Conservation (phyloP, 1,140 invertebrate genomes). For the Thalassaphorura encarpata region DNA sequence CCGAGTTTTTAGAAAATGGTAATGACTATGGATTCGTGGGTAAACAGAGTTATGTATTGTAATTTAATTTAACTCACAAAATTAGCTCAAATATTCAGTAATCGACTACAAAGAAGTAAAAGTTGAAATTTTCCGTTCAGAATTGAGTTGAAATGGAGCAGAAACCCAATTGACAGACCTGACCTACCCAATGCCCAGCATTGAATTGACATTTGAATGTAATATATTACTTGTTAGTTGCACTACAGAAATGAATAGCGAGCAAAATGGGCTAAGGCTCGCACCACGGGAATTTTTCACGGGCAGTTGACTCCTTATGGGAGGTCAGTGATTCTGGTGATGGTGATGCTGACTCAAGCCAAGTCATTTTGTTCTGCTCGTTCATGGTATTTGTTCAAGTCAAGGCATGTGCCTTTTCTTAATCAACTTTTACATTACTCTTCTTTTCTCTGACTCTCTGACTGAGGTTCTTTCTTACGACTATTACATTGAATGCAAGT, state of each 20-base stretch:
- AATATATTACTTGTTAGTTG: not conserved
- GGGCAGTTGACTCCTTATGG: conserved; percentile 18
- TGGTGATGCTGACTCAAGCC: not conserved
- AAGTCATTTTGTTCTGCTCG: not conserved
- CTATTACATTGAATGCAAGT: not conserved
- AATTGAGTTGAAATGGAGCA: not conserved
- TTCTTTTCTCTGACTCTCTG: conserved; percentile 1
- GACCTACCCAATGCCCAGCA: not conserved
- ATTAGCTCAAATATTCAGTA: too few species aligned
- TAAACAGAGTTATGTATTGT: too few species aligned
- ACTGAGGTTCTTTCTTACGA: conserved; percentile 20
- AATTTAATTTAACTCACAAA: too few species aligned
- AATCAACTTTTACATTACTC: not conserved
- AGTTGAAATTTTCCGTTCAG: not conserved
- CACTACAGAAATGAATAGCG: not conserved
- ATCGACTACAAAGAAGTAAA: too few species aligned
- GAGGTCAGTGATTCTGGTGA: conserved; percentile 17
- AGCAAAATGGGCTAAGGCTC: not conserved
- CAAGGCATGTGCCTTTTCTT: conserved; percentile 28
- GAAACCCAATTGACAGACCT: too few species aligned
- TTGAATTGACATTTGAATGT: not conserved
- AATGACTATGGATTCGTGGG: too few species aligned
- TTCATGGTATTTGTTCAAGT: conserved; percentile 22
- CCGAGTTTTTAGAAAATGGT: too few species aligned
- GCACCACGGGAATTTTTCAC: conserved; percentile 11